Percentiles rank a stretch among this genome's conserved stretches.
phyloP scores from a whole-genome alignment of 1,140 invertebrate genomes.

The Ooceraea biroi region DNA sequence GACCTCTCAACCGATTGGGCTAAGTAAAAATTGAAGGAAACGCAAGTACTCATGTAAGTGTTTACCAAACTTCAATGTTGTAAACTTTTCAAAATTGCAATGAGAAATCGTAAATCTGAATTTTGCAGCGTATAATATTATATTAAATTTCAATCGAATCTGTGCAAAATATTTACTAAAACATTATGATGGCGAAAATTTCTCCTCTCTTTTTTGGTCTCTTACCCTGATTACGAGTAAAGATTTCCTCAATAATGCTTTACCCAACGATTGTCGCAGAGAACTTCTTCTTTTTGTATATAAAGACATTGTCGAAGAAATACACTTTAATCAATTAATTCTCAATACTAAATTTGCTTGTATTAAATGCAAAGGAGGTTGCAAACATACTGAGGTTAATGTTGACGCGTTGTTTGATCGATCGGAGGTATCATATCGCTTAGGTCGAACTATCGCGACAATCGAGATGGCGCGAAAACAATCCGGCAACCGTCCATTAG shows the following conservation, averaged over 20 bases:
- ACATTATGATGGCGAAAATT: no score
- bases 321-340: neutral
- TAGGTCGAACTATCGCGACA: neutral
- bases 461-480: no score
- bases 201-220: no score
- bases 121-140: no score
- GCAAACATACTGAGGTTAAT: neutral
- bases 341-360: neutral
- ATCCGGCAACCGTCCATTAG: no score
- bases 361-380: neutral
- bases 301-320: constrained; percentile 5
- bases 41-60: neutral
- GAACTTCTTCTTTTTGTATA: constrained; percentile 52
- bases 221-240: constrained; percentile 29
- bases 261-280: constrained; percentile 65
- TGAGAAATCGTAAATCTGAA: no score
- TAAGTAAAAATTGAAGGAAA: constrained; percentile 1
- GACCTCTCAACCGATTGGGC: constrained; percentile 81
- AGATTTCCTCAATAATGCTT: constrained; percentile 30
- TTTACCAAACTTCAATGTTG: neutral
- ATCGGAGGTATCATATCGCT: constrained; percentile 23
- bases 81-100: no score
- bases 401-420: constrained; percentile 57
- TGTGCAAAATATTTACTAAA: no score
- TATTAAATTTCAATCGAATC: neutral